Conservation (phyloP, 92 coral and sea anemone species). For the Epizoanthus scotinus region DNA sequence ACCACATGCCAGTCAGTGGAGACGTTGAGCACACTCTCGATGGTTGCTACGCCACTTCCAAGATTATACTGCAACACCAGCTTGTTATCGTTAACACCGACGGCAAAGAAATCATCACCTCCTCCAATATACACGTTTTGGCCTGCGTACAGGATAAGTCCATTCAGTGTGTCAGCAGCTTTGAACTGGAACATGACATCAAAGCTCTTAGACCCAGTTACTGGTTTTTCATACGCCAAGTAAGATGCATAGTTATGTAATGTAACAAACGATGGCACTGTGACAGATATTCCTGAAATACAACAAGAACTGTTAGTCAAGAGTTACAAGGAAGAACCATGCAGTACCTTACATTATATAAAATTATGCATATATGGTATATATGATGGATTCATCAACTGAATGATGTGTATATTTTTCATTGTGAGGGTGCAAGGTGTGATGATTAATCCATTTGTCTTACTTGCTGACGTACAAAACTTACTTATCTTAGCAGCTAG, state of each 20-base stretch:
- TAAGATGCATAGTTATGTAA: slow-evolving; percentile 70
- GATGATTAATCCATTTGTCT: too few species aligned
- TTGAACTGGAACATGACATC: slow-evolving; percentile 77
- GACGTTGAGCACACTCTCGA: slow-evolving; percentile 54
- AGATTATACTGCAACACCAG: slow-evolving; percentile 87
- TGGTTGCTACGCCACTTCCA: slow-evolving; percentile 78
- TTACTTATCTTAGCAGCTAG: too few species aligned
- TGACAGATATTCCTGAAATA: slow-evolving; percentile 60
- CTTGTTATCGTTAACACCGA: slow-evolving; percentile 67
- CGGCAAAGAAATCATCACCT: slow-evolving; percentile 88
- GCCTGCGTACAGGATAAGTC: slow-evolving; percentile 76
- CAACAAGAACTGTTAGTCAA: not conserved
- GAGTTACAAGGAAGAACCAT: not conserved
- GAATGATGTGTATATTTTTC: too few species aligned
- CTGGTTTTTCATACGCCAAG: slow-evolving; percentile 65
- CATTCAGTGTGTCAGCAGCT: slow-evolving; percentile 58
- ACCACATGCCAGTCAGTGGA: slow-evolving; percentile 74
- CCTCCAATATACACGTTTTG: slow-evolving; percentile 77
- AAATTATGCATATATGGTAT: not conserved
- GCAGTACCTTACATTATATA: not conserved
- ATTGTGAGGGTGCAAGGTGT: too few species aligned
- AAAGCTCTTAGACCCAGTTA: slow-evolving; percentile 56
- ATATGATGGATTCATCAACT: too few species aligned
- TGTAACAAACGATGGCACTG: slow-evolving; percentile 71
- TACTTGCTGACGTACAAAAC: too few species aligned